A percentile compares a stretch with the other conserved stretches of the same genome.
Conservation (phyloP, 2,113 vertebrate genomes). For the Tetraodon nigroviridis region DNA sequence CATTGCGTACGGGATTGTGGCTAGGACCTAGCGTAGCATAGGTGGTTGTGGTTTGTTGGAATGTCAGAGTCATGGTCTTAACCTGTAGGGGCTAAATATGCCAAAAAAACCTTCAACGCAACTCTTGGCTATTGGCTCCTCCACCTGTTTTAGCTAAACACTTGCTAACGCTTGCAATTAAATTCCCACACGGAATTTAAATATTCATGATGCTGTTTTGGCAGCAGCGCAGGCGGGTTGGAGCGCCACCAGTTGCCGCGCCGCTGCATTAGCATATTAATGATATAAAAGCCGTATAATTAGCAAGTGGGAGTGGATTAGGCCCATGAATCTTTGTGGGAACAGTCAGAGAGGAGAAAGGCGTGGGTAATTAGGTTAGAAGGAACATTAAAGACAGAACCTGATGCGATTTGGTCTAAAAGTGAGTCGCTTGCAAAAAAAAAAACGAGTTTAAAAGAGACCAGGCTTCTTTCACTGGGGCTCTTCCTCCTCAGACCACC, state of each 20-base stretch:
- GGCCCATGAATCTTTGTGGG: slow-evolving; percentile 52
- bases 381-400: slow-evolving; percentile 41
- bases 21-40: too few relatives aligned
- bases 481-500: not conserved
- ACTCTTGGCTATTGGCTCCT: not conserved
- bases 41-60: too few relatives aligned
- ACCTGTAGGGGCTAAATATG: too few relatives aligned
- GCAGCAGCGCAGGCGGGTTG: slow-evolving; percentile 33
- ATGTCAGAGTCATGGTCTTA: too few relatives aligned
- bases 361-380: slow-evolving; percentile 59
- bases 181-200: slow-evolving; percentile 43
- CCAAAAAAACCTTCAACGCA: too few relatives aligned
- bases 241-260: slow-evolving; percentile 43
- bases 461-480: slow-evolving; percentile 1
- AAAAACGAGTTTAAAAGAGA: slow-evolving; percentile 12
- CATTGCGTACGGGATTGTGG: too few relatives aligned
- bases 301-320: slow-evolving; percentile 62
- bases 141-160: not conserved
- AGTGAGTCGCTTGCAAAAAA: too few relatives aligned
- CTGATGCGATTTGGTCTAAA: slow-evolving; percentile 16
- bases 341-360: slow-evolving; percentile 51
- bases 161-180: slow-evolving; percentile 8
- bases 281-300: slow-evolving; percentile 70
- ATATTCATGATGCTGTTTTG: slow-evolving; percentile 68
- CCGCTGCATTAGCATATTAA: slow-evolving; percentile 71